Evolutionary conservation across 2,113 vertebrate genomes (phyloP), one percentile per base, ranked within the genome.

Genomic region (Plecotus auritus): DNA sequence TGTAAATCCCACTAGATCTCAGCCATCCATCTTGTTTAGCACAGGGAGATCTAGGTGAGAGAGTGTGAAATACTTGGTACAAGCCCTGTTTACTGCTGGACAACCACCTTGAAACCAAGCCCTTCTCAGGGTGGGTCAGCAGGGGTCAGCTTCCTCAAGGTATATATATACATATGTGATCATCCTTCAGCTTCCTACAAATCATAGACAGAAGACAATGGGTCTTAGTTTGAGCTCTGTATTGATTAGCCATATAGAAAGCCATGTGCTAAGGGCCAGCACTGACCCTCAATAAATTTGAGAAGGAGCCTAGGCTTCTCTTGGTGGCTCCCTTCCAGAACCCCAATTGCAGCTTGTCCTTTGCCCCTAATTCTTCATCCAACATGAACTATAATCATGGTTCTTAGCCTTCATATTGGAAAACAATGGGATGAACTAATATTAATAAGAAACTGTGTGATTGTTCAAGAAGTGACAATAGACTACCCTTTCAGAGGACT

Each of bases 381-480:
- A 83, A 35, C 47, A 56, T 64, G 49, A 85, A 74, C 47, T 84
- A 86, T 40, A 90, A 77, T 86, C 18, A 12, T 72, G 78, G 67
- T 76, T 82, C 40, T 95, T 67, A 93, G 59, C 4, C 26, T 93
- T 94, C 54, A n/a, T 86, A 73, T 89, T 69, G 26, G 73, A 86
- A 95, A 88, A 93, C 70, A 70, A 30, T 40, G 37, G 37, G 45
- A 67, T 94, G 82, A 89, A 84, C 28, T 88, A 86, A 83, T 47
- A 40, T 22, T 35, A 86, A 23, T 35, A 89, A 94, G 51, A 30
- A 93, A 56, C 20, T 40, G 37, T 37, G 77, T 40, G 61, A 72
- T 66, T 45, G 64, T 64, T 81, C 67, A 72, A 94, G 45, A 73
- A 85, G 42, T 87, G 40, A 76, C 51, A n/a, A 61, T 28, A 90